phyloP scores from a whole-genome alignment of 2,797 vertebrate species.

The Phrynocephalus guinanensis region DNA sequence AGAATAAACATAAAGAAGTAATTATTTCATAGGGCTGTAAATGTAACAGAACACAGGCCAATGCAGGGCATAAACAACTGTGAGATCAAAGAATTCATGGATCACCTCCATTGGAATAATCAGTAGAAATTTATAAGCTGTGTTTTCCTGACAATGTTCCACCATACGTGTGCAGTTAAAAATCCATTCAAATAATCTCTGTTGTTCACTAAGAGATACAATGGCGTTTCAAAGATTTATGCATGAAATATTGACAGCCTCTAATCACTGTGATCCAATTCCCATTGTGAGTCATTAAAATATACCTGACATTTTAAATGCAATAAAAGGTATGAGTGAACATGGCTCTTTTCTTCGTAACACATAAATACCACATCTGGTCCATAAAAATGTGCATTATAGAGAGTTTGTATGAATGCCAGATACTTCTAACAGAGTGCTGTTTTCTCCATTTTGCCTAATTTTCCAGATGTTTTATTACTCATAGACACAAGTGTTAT shows the following conservation, averaged over 20 bases:
- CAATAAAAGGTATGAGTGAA: conserved; percentile 79
- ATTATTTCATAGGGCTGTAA: conserved; percentile 73
- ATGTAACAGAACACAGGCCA: conserved; percentile 71
- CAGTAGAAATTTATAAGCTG: conserved; percentile 71
- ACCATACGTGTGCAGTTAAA: conserved; percentile 69
- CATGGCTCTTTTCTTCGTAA: conserved; percentile 79
- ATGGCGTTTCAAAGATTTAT: conserved; percentile 77
- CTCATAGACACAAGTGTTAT: conserved; percentile 77
- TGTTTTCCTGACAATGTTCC: conserved; percentile 54
- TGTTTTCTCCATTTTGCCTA: conserved; percentile 81
- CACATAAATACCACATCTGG: conserved; percentile 81
- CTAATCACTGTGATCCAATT: conserved; percentile 75
- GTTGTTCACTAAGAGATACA: conserved; percentile 71
- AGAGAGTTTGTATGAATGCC: conserved; percentile 74
- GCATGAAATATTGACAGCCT: conserved; percentile 77
- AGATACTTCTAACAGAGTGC: conserved; percentile 75
- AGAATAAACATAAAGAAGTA: conserved; percentile 67
- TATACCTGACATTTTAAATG: conserved; percentile 79
- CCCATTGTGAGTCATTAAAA: conserved; percentile 79
- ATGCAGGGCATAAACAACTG: conserved; percentile 68
- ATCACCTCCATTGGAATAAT: conserved; percentile 63
- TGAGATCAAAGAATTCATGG: conserved; percentile 69
- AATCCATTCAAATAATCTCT: conserved; percentile 72
- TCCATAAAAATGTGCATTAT: conserved; percentile 75
- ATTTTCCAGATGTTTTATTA: conserved; percentile 82